These are phyloP conservation scores for Mus spicilegus DNA, from an alignment of 2,113 vertebrate species.

Conservation along the genomic window DNA sequence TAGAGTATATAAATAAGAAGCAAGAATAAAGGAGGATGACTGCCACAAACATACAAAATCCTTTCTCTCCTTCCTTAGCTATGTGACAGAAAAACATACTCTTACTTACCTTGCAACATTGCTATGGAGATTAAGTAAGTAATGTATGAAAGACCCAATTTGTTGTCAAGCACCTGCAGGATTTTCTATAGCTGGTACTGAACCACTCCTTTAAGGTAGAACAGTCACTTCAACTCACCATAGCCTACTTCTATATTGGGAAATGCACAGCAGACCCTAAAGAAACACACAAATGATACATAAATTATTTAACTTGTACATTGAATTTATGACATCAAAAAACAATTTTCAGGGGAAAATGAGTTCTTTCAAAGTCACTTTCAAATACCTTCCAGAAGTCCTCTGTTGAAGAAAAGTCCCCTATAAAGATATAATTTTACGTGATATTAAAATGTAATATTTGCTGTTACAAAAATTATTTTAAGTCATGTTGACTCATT, in stretches of 20 bases:
- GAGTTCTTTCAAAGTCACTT: neutral
- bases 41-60: neutral
- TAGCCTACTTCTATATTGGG: neutral
- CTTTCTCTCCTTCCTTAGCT: neutral
- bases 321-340: neutral
- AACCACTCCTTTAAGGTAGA: neutral
- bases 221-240: neutral
- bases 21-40: neutral
- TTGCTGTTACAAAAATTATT: constrained; percentile 79
- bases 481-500: constrained; percentile 77
- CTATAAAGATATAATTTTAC: constrained; percentile 73
- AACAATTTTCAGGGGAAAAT: neutral
- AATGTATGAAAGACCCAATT: no score
- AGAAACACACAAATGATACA: neutral
- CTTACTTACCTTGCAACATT: neutral
- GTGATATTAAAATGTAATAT: constrained; percentile 78
- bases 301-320: neutral
- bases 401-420: neutral
- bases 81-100: neutral
- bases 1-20: neutral
- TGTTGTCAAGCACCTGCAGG: neutral
- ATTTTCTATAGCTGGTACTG: neutral
- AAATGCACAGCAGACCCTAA: neutral
- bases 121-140: neutral
- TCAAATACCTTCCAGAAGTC: neutral